Percentiles rank a stretch among this genome's conserved stretches.
These are phyloP conservation scores for Otolemur garnettii DNA, from an alignment of 2,113 vertebrate species.

Conservation along the genomic window DNA sequence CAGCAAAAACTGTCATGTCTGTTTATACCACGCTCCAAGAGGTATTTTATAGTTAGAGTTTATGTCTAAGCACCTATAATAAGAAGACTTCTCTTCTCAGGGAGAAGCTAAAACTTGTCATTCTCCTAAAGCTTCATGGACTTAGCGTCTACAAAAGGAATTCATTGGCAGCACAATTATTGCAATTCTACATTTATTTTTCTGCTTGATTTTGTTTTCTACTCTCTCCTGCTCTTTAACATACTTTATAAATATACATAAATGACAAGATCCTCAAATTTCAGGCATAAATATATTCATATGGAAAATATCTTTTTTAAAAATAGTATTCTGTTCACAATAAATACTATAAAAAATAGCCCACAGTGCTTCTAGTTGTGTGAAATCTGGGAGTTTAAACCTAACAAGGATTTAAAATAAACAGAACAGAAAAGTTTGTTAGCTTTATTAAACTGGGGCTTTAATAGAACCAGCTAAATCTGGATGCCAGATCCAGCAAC, in stretches of 20 bases:
- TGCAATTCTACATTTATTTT: neutral
- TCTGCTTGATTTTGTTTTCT: neutral
- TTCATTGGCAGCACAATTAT: neutral
- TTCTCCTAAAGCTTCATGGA: neutral
- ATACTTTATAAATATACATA: slow-evolving; percentile 32
- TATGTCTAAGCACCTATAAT: neutral
- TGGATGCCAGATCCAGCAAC: neutral
- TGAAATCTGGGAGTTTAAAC: slow-evolving; percentile 33
- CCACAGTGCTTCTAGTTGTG: neutral
- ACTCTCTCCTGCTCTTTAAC: neutral
- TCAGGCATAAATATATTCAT: slow-evolving; percentile 21
- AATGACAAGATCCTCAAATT: slow-evolving; percentile 23
- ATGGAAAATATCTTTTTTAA: neutral
- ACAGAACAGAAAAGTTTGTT: neutral
- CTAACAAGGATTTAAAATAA: neutral
- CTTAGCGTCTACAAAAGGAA: neutral
- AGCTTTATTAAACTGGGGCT: neutral
- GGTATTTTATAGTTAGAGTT: slow-evolving; percentile 10
- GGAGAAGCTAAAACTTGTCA: neutral
- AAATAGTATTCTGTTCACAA: neutral
- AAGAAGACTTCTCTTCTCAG: neutral
- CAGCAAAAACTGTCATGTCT: neutral
- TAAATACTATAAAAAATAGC: slow-evolving; percentile 48
- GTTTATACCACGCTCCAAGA: neutral
- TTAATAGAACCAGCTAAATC: neutral